Conservation (phyloP, 2,113 vertebrate genomes). For the Nestor notabilis region DNA sequence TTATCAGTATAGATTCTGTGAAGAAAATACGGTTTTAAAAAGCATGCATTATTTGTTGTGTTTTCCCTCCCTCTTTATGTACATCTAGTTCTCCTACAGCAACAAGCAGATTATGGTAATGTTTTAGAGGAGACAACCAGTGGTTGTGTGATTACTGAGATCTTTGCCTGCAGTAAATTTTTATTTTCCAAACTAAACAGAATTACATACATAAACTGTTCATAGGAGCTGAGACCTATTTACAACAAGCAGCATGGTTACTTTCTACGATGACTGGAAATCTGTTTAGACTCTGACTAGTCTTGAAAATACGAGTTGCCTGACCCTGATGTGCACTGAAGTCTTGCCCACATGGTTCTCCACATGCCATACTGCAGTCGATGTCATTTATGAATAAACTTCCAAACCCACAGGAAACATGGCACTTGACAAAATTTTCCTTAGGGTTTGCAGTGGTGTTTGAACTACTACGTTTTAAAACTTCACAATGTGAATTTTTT, state of each 20-base stretch:
- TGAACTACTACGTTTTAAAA: not conserved
- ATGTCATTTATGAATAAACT: not conserved
- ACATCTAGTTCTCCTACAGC: not conserved
- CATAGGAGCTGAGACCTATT: not conserved
- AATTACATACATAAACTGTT: not conserved
- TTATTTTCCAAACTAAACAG: not conserved
- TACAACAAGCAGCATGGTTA: not conserved
- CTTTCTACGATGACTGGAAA: not conserved
- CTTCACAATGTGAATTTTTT: not conserved
- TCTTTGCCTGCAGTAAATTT: conserved; percentile 14
- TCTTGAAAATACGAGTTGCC: not conserved
- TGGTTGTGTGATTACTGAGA: not conserved
- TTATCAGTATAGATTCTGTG: not conserved
- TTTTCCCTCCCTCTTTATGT: not conserved
- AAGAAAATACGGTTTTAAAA: not conserved
- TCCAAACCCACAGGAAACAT: not conserved
- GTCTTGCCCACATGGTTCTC: not conserved
- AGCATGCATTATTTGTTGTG: not conserved
- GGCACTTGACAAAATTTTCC: not conserved
- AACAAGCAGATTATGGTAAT: not conserved
- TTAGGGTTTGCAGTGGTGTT: not conserved
- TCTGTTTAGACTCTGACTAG: not conserved
- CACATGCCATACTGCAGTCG: not conserved
- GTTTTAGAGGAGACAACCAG: not conserved
- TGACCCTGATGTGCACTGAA: not conserved